These are phyloP conservation scores for Rhadinocentrus ornatus DNA, from an alignment of 2,797 vertebrate species.

Conservation along the genomic window DNA sequence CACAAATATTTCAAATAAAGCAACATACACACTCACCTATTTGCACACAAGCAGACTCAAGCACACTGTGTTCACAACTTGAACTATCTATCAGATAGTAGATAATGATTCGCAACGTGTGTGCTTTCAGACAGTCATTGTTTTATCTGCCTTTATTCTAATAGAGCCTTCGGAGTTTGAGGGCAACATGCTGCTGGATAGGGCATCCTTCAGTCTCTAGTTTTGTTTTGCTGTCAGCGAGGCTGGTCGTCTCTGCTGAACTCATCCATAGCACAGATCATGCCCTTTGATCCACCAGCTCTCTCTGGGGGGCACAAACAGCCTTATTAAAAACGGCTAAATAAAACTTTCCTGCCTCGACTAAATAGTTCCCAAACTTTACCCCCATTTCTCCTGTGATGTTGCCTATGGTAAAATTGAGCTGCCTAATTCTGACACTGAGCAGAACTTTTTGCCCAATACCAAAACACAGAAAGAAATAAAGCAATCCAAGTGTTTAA, in stretches of 20 bases:
- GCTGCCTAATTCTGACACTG: constrained; percentile 69
- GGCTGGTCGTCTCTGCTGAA: constrained; percentile 69
- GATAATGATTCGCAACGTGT: constrained; percentile 77
- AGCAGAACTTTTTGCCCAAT: constrained; percentile 53
- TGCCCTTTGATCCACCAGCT: constrained; percentile 76
- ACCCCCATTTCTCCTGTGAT: constrained; percentile 59
- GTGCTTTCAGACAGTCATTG: constrained; percentile 72
- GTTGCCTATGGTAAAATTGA: constrained; percentile 79
- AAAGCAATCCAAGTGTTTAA: constrained; percentile 71
- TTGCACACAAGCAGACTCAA: constrained; percentile 42
- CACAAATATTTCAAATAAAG: constrained; percentile 34
- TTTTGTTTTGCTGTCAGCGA: constrained; percentile 76
- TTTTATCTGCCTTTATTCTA: constrained; percentile 80
- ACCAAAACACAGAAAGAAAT: constrained; percentile 73
- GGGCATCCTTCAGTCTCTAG: constrained; percentile 75
- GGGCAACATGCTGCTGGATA: constrained; percentile 73
- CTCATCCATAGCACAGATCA: constrained; percentile 80
- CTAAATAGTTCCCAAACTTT: constrained; percentile 78
- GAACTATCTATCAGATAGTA: constrained; percentile 64
- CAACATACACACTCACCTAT: constrained; percentile 39
- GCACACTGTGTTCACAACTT: constrained; percentile 52
- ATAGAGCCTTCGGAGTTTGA: constrained; percentile 71
- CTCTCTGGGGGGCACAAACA: constrained; percentile 76
- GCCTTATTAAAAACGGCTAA: constrained; percentile 81
- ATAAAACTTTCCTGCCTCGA: constrained; percentile 79